Percentiles rank a stretch among this genome's conserved stretches.
Evolutionary conservation across 35 echinoderm and acorn worm species (phyloP).

Genomic region (Hemicentrotus pulcherrimus): DNA sequence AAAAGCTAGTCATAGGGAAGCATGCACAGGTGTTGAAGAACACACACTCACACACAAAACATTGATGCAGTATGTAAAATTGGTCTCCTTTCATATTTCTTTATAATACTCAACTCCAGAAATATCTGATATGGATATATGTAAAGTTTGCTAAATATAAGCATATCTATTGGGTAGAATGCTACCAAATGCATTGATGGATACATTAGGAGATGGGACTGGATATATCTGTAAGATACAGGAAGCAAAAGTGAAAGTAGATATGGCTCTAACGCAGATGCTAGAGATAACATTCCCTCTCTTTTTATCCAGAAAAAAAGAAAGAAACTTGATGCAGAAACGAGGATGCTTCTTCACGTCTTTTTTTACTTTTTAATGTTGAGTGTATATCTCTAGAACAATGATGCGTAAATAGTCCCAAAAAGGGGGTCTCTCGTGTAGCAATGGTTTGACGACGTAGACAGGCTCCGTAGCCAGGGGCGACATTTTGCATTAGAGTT

Average conservation of each 20-base stretch:
- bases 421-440: conserved; percentile 29
- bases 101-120: too few species aligned
- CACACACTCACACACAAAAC: too few species aligned
- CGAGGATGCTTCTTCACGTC: not conserved
- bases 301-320: not conserved
- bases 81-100: too few species aligned
- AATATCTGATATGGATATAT: not conserved
- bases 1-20: too few species aligned
- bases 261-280: not conserved
- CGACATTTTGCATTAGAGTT: conserved; percentile 38
- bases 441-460: not conserved
- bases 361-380: not conserved
- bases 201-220: not conserved
- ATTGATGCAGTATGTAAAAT: too few species aligned
- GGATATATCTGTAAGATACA: not conserved
- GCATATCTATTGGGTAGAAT: not conserved
- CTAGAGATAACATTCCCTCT: not conserved
- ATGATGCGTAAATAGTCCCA: not conserved
- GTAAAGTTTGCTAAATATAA: not conserved
- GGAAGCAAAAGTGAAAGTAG: not conserved
- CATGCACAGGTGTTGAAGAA: too few species aligned
- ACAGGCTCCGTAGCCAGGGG: not conserved
- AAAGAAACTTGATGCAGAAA: not conserved
- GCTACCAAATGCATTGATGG: not conserved
- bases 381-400: not conserved